A percentile compares a stretch with the other conserved stretches of the same genome.
These are phyloP conservation scores for Lampris megalopsis DNA, from an alignment of 2,113 vertebrate species.

Conservation along the genomic window DNA sequence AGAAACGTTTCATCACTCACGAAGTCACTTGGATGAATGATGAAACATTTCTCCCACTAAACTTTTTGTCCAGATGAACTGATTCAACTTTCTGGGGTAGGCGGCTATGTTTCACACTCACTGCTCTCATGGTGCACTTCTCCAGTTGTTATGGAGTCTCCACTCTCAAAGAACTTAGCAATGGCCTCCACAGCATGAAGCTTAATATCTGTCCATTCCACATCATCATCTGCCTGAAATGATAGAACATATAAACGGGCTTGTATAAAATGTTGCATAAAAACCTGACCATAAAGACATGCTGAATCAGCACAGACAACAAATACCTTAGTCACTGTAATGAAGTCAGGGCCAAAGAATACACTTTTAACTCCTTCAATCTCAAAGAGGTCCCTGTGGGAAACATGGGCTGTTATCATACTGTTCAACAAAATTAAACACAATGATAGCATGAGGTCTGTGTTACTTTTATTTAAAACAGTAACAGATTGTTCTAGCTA, in stretches of 20 bases:
- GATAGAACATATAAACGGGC: constrained; percentile 6
- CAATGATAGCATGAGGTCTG: background rate
- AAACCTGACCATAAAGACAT: background rate
- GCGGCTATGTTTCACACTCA: constrained; percentile 54
- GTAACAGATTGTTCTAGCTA: background rate
- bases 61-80: too few species aligned
- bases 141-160: constrained; percentile 78
- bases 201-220: constrained; percentile 82
- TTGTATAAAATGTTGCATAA: background rate
- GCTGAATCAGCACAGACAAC: background rate
- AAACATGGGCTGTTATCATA: constrained; percentile 18
- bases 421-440: constrained; percentile 8
- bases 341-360: constrained; percentile 87
- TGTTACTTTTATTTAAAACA: constrained; percentile 2
- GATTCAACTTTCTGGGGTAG: too few species aligned
- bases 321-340: constrained; percentile 85
- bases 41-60: too few species aligned
- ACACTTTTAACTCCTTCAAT: constrained; percentile 87
- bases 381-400: constrained; percentile 82
- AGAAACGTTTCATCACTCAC: too few species aligned
- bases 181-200: constrained; percentile 75
- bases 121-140: constrained; percentile 77
- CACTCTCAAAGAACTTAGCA: constrained; percentile 81
- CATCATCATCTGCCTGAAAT: constrained; percentile 79
- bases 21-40: too few species aligned